Evolutionary conservation across 2,797 vertebrate genomes (phyloP).

Genomic region (Sylvia borin): DNA sequence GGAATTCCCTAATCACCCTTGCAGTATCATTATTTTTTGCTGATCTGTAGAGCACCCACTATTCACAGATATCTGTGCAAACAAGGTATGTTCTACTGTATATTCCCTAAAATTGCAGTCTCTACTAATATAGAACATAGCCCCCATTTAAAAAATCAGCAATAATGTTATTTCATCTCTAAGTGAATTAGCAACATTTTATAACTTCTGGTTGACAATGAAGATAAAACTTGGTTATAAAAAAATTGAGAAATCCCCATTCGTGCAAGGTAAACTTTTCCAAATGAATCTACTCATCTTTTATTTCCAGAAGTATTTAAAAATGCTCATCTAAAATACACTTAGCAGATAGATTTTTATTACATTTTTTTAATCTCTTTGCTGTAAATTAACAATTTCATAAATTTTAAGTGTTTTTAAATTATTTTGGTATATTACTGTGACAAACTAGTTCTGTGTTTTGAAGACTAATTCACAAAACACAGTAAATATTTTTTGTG

Average conservation of each 20-base stretch:
- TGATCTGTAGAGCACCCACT: neutral
- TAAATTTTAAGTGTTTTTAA: neutral
- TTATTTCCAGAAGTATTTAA: neutral
- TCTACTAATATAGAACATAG: neutral
- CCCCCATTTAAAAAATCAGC: neutral
- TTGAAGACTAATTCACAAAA: constrained; percentile 5
- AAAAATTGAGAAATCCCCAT: neutral
- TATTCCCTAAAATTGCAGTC: neutral
- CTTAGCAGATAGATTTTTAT: neutral
- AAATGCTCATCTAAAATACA: neutral
- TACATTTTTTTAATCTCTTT: neutral
- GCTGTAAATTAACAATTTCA: neutral
- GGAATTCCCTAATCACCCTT: neutral
- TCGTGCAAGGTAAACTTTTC: neutral
- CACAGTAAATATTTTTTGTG: neutral
- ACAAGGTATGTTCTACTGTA: neutral
- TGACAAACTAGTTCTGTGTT: neutral
- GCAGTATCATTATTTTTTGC: neutral
- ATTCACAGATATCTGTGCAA: neutral
- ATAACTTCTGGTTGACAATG: neutral
- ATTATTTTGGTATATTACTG: neutral
- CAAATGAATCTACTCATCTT: neutral
- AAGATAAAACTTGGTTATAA: neutral
- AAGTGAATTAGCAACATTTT: neutral
- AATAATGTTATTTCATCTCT: neutral